Evolutionary conservation across 2,888 invertebrate species (phyloP).

Genomic region (Cancer borealis): DNA sequence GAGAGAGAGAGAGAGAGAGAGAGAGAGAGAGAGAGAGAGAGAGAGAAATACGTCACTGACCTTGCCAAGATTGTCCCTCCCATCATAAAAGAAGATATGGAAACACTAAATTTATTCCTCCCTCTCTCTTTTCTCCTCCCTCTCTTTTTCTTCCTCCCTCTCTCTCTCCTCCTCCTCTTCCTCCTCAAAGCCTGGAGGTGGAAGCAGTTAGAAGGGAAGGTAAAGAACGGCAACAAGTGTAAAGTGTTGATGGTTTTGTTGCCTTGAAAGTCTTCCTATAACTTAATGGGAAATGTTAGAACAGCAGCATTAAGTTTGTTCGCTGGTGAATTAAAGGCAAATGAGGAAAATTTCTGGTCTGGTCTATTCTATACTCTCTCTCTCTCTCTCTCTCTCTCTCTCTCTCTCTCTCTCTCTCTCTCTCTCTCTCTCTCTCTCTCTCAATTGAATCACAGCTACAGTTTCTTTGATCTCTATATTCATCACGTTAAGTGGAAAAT

Average conservation of each 20-base stretch:
- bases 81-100: not conserved
- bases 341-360: not conserved
- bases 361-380: not conserved
- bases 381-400: slow-evolving; percentile 30
- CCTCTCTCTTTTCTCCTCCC: not conserved
- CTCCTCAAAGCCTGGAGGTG: not conserved
- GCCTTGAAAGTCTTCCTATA: too few species aligned
- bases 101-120: not conserved
- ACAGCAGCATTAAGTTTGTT: not conserved
- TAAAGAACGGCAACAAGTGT: too few species aligned
- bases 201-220: too few species aligned
- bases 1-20: too few species aligned
- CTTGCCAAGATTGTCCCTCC: too few species aligned
- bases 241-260: too few species aligned
- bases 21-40: not conserved
- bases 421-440: slow-evolving; percentile 39
- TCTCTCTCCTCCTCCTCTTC: not conserved
- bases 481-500: not conserved
- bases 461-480: not conserved
- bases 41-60: not conserved
- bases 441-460: not conserved
- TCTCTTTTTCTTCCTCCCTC: not conserved
- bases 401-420: slow-evolving; percentile 32
- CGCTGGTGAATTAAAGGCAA: not conserved
- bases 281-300: too few species aligned